phyloP scores from a whole-genome alignment of 2,797 vertebrate genomes.

The Sparus aurata region DNA sequence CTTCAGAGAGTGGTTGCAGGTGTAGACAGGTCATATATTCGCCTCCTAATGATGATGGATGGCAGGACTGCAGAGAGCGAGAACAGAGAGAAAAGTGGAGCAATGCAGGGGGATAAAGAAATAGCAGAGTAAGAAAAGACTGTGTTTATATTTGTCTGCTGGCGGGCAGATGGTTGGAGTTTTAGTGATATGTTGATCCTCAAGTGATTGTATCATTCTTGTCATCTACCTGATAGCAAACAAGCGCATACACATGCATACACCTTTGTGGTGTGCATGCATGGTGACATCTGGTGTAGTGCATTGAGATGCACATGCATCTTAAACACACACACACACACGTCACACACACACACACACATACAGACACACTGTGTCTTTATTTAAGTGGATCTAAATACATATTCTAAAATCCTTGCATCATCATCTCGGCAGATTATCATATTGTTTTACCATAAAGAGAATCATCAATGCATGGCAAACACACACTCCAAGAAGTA shows the following conservation, averaged over 20 bases:
- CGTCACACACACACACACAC: too few relatives aligned
- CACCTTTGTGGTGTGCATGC: conserved; percentile 4
- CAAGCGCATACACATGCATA: conserved; percentile 11
- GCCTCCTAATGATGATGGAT: conserved; percentile 82
- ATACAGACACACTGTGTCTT: background rate
- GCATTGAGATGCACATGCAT: conserved; percentile 5
- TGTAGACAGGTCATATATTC: conserved; percentile 78
- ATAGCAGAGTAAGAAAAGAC: conserved; percentile 55
- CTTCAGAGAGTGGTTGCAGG: conserved; percentile 62
- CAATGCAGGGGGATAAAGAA: conserved; percentile 72
- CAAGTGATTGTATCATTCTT: conserved; percentile 67
- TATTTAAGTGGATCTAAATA: conserved; percentile 8
- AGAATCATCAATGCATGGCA: background rate
- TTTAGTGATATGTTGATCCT: conserved; percentile 73
- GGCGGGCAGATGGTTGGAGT: conserved; percentile 68
- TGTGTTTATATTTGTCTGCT: conserved; percentile 69
- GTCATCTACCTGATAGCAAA: conserved; percentile 62
- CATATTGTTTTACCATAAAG: background rate
- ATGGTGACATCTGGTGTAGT: conserved; percentile 52
- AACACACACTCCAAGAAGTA: background rate
- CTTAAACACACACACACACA: background rate
- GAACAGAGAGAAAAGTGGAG: conserved; percentile 64
- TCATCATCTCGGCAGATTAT: background rate
- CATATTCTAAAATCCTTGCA: conserved; percentile 7
- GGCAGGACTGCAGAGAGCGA: conserved; percentile 57